Percentiles rank a stretch among this genome's conserved stretches.
Conservation (phyloP, 2,888 invertebrate species). For the Drosophila cognata region DNA sequence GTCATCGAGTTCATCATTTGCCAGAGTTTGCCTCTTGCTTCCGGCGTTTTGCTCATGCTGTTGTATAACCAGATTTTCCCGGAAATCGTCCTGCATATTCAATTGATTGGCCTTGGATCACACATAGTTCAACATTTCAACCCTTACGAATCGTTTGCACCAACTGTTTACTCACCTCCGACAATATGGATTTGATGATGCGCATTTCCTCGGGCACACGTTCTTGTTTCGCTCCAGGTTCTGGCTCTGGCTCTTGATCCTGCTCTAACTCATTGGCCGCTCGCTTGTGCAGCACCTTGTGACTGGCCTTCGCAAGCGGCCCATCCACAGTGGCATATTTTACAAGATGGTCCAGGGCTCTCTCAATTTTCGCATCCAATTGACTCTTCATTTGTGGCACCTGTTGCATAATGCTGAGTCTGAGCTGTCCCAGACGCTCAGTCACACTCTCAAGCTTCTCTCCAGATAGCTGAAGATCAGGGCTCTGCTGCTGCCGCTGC, state of each 20-base stretch:
- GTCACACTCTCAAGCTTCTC: slow-evolving; percentile 10
- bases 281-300: slow-evolving; percentile 51
- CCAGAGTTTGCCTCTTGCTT: slow-evolving; percentile 21
- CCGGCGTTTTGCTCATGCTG: slow-evolving; percentile 29
- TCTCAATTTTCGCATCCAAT: slow-evolving; percentile 76
- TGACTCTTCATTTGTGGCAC: slow-evolving; percentile 75
- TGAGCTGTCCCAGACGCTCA: slow-evolving; percentile 63
- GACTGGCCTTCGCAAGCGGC: slow-evolving; percentile 69
- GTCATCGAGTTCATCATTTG: slow-evolving; percentile 45
- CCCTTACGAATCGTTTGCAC: neutral
- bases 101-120: slow-evolving; percentile 15
- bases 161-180: slow-evolving; percentile 62
- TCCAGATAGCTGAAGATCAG: neutral
- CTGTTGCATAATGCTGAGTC: slow-evolving; percentile 71
- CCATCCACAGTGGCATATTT: slow-evolving; percentile 65
- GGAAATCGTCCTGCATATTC: slow-evolving; percentile 75
- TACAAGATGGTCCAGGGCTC: slow-evolving; percentile 75
- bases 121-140: neutral
- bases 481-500: slow-evolving; percentile 30
- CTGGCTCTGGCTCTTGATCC: neutral
- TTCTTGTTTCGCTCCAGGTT: neutral
- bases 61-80: slow-evolving; percentile 70
- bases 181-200: slow-evolving; percentile 70
- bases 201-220: slow-evolving; percentile 50
- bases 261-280: slow-evolving; percentile 20